Evolutionary conservation across 2,113 vertebrate species (phyloP).

Genomic region (Scatophagus argus): DNA sequence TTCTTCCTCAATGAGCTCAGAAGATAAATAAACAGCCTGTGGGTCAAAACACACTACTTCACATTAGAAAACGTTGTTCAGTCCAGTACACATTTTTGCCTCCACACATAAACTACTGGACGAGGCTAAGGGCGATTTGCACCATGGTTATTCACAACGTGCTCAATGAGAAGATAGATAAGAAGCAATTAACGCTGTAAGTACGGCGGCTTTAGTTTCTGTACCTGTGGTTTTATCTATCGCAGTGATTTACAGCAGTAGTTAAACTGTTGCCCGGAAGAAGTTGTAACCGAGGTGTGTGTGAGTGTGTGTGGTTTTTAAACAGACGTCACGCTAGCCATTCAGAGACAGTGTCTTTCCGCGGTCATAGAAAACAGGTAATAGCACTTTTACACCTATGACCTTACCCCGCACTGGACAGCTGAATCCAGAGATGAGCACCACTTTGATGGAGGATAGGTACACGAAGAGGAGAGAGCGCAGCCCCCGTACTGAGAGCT

Average conservation of each 20-base stretch:
- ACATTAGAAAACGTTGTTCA: too few species aligned
- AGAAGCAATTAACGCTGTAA: background rate
- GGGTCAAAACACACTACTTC: too few species aligned
- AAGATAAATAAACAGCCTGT: too few species aligned
- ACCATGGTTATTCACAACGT: background rate
- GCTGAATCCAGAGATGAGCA: conserved; percentile 83
- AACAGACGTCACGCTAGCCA: background rate
- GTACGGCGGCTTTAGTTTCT: background rate
- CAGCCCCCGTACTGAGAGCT: background rate
- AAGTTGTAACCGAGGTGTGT: background rate
- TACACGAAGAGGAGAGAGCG: conserved; percentile 56
- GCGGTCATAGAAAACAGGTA: too few species aligned
- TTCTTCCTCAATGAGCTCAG: too few species aligned
- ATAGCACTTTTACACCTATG: fast-evolving
- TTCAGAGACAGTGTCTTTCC: background rate
- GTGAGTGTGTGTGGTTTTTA: too few species aligned
- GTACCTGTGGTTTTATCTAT: too few species aligned
- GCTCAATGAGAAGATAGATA: too few species aligned
- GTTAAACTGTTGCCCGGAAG: background rate
- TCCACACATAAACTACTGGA: background rate
- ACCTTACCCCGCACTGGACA: conserved; percentile 84
- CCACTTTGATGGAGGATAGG: conserved; percentile 78
- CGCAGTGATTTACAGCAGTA: background rate
- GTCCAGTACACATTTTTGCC: background rate
- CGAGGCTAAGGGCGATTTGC: background rate